phyloP scores from a whole-genome alignment of 1,140 invertebrate genomes.

The Reticulitermes speratus region DNA sequence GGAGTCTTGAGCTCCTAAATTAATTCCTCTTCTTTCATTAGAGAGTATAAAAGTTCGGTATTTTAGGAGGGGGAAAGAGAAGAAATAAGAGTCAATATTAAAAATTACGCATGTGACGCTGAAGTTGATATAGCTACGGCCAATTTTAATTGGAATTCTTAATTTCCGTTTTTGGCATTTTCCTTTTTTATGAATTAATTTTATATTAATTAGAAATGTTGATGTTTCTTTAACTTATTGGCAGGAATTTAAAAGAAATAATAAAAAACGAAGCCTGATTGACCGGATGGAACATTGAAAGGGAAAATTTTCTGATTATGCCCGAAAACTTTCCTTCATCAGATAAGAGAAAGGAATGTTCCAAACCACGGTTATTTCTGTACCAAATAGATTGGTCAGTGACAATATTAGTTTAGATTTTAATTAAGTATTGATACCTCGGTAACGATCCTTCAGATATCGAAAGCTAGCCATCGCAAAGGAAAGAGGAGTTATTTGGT shows the following conservation, averaged over 20 bases:
- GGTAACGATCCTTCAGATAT: too few species aligned
- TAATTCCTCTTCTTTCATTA: background rate
- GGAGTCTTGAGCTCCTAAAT: background rate
- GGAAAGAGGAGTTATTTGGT: too few species aligned
- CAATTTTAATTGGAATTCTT: conserved; percentile 18
- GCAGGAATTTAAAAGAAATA: background rate
- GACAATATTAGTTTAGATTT: too few species aligned
- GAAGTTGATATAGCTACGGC: background rate
- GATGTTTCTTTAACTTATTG: background rate
- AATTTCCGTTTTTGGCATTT: background rate
- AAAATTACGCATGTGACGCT: background rate
- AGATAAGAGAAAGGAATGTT: too few species aligned
- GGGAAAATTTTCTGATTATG: background rate
- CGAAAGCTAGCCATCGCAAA: too few species aligned
- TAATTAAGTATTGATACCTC: too few species aligned
- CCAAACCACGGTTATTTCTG: too few species aligned
- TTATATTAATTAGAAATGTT: background rate
- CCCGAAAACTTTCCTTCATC: background rate
- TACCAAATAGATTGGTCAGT: too few species aligned
- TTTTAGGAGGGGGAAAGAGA: background rate
- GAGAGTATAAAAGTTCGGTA: background rate
- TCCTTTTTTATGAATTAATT: conserved; percentile 3
- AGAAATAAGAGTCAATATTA: background rate
- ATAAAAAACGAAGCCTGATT: background rate
- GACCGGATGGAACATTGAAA: background rate